Evolutionary conservation across 2,797 vertebrate species (phyloP).

Genomic region (Pogonophryne albipinna): DNA sequence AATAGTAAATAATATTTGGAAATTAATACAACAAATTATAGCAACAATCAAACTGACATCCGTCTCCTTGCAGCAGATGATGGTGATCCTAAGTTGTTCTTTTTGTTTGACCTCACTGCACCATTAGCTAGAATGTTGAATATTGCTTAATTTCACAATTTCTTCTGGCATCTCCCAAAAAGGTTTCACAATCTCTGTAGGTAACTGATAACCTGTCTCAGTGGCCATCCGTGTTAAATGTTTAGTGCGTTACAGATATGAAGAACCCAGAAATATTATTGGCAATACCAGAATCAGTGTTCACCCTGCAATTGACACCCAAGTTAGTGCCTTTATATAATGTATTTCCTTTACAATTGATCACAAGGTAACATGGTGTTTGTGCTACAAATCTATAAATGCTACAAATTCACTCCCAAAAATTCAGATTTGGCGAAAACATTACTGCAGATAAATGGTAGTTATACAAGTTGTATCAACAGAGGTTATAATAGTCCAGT

Average conservation of each 20-base stretch:
- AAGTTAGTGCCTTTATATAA: too few species aligned
- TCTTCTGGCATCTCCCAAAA: constrained; percentile 2
- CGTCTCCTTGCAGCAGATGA: constrained; percentile 2
- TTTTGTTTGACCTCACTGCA: constrained; percentile 7
- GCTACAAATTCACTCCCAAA: not conserved
- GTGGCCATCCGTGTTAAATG: not conserved
- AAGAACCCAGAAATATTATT: too few species aligned
- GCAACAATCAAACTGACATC: not conserved
- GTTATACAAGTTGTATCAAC: not conserved
- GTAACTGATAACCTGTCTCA: constrained; percentile 1
- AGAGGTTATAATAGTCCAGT: not conserved
- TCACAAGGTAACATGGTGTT: not conserved
- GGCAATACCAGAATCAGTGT: too few species aligned
- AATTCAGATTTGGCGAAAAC: not conserved
- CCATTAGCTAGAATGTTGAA: not conserved
- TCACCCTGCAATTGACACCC: too few species aligned
- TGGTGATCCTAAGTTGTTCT: not conserved
- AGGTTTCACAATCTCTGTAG: not conserved
- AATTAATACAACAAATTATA: not conserved
- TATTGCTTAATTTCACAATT: too few species aligned
- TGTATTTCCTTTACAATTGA: not conserved
- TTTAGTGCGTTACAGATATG: not conserved
- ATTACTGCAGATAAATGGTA: not conserved
- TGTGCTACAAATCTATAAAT: too few species aligned
- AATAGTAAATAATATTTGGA: too few species aligned